Evolutionary conservation across 2,888 invertebrate genomes (phyloP), one percentile per base, ranked within the genome.

Genomic region (Dasysyrphus tricinctus): DNA sequence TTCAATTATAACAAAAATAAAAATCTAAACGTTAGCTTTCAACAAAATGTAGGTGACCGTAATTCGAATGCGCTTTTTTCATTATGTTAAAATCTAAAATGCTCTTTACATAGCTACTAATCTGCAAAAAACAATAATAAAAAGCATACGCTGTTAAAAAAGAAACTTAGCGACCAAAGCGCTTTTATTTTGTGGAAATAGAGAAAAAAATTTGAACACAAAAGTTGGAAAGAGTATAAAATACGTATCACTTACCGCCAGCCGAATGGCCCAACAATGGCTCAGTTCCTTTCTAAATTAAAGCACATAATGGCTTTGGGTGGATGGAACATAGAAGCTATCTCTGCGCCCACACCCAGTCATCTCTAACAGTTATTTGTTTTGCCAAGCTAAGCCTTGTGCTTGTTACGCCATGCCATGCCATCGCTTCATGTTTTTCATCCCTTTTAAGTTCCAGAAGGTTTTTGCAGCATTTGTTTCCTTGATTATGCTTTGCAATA

Each of bases 231-330:
- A 77, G 24, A 77, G 34, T 24, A n/a, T n/a, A 63, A 76, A 39
- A 77, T 56, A 56, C 32, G 65, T 72, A 78, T 86, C 78, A 86
- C 69, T 82, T 82, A 75, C 78, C 78, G 63, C 70, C 82, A 78
- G 42, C 59, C 70, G 74, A 81, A 82, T 82, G 54, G 70, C 51
- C 57, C 67, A 84, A 85, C 85, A 85, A 85, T 77, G 54, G 39
- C 73, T 70, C 65, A 79, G 75, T 72, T 82, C 65, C 81, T 86
- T 78, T 86, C 70, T 78, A 82, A 75, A 70, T 86, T 82, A 82
- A 75, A 86, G 82, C 57, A 11, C 74, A 75, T 82, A 86, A 81
- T 86, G 70, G 78, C 39, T 49, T 29, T 74, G 57, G 51, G 37
- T 61, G 74, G 24, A 39, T 37, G 37, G 37, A 14, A 39, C 12